A percentile compares a stretch with the other conserved stretches of the same genome.
Conservation (phyloP, 2,888 invertebrate species). For the Atethmia centrago region DNA sequence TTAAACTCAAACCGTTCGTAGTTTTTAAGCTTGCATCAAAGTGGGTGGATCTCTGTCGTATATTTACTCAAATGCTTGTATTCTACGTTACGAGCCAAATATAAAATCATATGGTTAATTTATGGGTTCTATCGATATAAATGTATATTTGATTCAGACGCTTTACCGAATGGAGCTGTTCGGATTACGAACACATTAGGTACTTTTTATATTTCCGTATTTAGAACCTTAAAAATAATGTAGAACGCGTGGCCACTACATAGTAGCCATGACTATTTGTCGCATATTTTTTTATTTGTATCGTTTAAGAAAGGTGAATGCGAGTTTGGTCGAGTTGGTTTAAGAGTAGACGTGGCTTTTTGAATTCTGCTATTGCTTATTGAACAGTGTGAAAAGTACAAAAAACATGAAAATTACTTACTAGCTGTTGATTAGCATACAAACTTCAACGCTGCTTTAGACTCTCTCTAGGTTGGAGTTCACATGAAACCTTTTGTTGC, state of each 20-base stretch:
- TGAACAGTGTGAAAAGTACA: not conserved
- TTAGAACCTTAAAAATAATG: not conserved
- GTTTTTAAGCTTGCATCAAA: not conserved
- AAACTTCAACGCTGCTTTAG: not conserved
- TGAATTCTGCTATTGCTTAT: not conserved
- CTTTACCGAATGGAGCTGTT: not conserved
- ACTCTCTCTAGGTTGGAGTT: not conserved
- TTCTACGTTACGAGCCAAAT: constrained; percentile 6
- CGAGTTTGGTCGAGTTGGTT: not conserved
- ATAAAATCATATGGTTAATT: constrained; percentile 19
- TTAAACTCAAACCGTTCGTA: not conserved
- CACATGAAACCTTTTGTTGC: not conserved
- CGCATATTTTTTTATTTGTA: not conserved
- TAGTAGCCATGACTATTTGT: not conserved
- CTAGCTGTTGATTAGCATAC: not conserved
- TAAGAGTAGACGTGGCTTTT: not conserved
- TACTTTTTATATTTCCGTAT: not conserved
- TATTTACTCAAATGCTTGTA: constrained; percentile 3
- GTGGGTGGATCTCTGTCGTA: not conserved
- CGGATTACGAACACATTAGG: not conserved
- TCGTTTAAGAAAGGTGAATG: not conserved
- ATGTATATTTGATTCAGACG: constrained; percentile 24
- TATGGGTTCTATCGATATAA: constrained; percentile 18
- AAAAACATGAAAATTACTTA: not conserved
- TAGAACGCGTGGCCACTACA: not conserved